Conservation (phyloP, 1,140 invertebrate genomes). For the Pantala flavescens region DNA sequence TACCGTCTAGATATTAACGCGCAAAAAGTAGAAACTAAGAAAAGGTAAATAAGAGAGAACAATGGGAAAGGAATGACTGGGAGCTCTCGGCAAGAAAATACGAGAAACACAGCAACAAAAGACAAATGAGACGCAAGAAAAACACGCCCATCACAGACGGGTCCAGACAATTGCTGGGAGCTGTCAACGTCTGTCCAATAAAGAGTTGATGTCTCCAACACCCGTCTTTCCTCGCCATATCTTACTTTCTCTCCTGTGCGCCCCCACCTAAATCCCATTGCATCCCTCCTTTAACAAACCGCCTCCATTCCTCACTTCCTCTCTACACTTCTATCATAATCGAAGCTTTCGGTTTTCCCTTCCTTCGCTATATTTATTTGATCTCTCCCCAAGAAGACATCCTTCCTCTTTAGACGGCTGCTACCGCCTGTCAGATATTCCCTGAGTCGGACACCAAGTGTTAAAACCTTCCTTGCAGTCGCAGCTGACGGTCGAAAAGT, state of each 20-base stretch:
- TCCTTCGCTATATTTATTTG: too few relatives aligned
- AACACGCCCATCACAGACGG: slow-evolving; percentile 6
- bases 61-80: neutral
- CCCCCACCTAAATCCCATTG: neutral
- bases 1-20: too few relatives aligned
- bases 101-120: neutral
- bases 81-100: neutral
- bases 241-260: neutral
- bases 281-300: neutral
- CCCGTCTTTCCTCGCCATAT: neutral
- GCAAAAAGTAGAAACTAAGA: too few relatives aligned
- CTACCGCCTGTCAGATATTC: slow-evolving; percentile 1
- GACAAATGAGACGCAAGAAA: slow-evolving; percentile 1
- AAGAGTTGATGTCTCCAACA: slow-evolving; percentile 9
- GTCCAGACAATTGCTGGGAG: slow-evolving; percentile 1
- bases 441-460: neutral
- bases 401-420: neutral
- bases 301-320: neutral
- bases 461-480: neutral
- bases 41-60: neutral
- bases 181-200: slow-evolving; percentile 5
- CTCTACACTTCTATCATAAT: too few relatives aligned
- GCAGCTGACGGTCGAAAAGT: neutral
- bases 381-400: too few relatives aligned
- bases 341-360: too few relatives aligned